phyloP scores from a whole-genome alignment of 92 coral and sea anemone species.

The Palythoa grandis region DNA sequence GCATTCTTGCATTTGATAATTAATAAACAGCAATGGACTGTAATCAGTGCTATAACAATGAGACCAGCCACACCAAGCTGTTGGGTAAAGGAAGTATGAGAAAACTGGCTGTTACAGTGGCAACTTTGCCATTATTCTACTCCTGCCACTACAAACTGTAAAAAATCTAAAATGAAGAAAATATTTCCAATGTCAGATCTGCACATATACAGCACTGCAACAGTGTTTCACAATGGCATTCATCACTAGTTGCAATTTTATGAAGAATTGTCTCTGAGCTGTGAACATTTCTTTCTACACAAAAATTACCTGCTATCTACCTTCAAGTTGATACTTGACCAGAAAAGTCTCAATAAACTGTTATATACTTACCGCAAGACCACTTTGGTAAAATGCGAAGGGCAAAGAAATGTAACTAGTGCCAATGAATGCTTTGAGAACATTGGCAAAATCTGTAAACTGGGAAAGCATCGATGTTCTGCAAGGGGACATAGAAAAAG shows the following conservation, averaged over 20 bases:
- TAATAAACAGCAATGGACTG: slow-evolving; percentile 93
- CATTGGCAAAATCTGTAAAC: slow-evolving; percentile 97
- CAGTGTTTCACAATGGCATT: no score
- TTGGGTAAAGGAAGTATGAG: not conserved
- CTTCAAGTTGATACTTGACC: not conserved
- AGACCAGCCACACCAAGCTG: slow-evolving; percentile 90
- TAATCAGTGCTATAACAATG: slow-evolving; percentile 78
- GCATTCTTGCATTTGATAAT: slow-evolving; percentile 94
- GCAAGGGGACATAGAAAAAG: slow-evolving; percentile 6
- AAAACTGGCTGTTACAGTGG: not conserved
- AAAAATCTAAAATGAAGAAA: no score
- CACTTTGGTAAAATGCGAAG: slow-evolving; percentile 98
- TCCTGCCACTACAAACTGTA: no score
- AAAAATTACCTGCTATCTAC: not conserved
- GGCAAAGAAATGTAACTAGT: slow-evolving; percentile 88
- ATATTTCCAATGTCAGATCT: no score
- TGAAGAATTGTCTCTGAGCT: no score
- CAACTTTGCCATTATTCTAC: no score
- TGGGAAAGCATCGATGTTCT: slow-evolving; percentile 86
- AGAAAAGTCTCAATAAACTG: no score
- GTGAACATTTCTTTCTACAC: no score
- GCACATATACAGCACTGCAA: no score
- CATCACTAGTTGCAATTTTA: no score
- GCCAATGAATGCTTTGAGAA: slow-evolving; percentile 96
- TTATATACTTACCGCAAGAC: slow-evolving; percentile 77